Conservation (phyloP, 2,113 vertebrate species). For the Paradisaea rubra region DNA sequence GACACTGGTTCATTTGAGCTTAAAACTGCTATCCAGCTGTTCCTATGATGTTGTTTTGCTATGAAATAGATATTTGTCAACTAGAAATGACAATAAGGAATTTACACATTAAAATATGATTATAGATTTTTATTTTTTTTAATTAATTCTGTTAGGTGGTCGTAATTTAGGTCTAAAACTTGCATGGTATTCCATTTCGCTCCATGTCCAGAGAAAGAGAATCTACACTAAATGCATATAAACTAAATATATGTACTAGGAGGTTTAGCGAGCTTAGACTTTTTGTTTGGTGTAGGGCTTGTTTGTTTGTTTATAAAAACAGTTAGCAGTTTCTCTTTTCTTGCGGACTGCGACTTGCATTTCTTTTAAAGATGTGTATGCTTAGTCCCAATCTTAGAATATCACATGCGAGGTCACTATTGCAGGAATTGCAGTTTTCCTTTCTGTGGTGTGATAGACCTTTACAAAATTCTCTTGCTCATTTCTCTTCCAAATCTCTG, state of each 20-base stretch:
- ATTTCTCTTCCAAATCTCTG: neutral
- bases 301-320: neutral
- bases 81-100: constrained; percentile 58
- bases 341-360: neutral
- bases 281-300: neutral
- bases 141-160: neutral
- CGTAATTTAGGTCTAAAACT: neutral
- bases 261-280: neutral
- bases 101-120: constrained; percentile 29
- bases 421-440: neutral
- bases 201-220: neutral
- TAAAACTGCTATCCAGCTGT: constrained; percentile 70
- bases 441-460: neutral
- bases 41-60: constrained; percentile 55
- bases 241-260: neutral
- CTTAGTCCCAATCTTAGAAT: neutral
- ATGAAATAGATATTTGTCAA: constrained; percentile 66
- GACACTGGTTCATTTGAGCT: constrained; percentile 62
- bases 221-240: neutral
- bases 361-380: neutral
- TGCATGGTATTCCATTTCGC: neutral
- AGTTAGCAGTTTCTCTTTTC: neutral
- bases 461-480: neutral
- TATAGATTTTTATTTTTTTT: neutral
- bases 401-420: neutral